Conservation (phyloP, 1,140 invertebrate species). For the Atta colombica region DNA sequence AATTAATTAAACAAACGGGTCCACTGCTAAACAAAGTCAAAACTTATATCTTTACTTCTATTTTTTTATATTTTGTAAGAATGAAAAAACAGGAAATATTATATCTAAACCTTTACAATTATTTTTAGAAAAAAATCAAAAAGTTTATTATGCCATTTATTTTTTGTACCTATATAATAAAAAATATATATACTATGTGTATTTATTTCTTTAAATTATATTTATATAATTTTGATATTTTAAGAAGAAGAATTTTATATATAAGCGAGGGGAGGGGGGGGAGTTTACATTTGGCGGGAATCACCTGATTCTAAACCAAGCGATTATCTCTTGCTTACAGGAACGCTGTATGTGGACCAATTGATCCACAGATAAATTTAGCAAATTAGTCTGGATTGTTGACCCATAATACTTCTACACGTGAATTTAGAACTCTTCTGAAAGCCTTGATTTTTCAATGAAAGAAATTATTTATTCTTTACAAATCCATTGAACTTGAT, state of each 20-base stretch:
- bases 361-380: constrained; percentile 74
- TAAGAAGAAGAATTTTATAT: constrained; percentile 6
- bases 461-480: constrained; percentile 10
- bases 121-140: background rate
- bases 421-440: constrained; percentile 64
- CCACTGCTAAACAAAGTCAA: background rate
- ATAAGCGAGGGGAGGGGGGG: too few relatives aligned
- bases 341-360: constrained; percentile 60
- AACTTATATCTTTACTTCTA: background rate
- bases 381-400: constrained; percentile 72
- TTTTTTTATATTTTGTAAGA: background rate
- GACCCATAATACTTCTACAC: constrained; percentile 48
- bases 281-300: constrained; percentile 43
- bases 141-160: background rate
- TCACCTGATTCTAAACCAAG: constrained; percentile 65
- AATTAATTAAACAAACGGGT: background rate
- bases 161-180: background rate
- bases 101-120: background rate
- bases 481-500: background rate
- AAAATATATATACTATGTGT: background rate
- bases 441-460: constrained; percentile 39
- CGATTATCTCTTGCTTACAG: constrained; percentile 64
- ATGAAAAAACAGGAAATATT: background rate
- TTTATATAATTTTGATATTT: constrained; percentile 26
- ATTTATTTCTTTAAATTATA: background rate